These are phyloP conservation scores for Chrysotoxum bicinctum DNA, from an alignment of 2,888 invertebrate genomes.

Conservation along the genomic window DNA sequence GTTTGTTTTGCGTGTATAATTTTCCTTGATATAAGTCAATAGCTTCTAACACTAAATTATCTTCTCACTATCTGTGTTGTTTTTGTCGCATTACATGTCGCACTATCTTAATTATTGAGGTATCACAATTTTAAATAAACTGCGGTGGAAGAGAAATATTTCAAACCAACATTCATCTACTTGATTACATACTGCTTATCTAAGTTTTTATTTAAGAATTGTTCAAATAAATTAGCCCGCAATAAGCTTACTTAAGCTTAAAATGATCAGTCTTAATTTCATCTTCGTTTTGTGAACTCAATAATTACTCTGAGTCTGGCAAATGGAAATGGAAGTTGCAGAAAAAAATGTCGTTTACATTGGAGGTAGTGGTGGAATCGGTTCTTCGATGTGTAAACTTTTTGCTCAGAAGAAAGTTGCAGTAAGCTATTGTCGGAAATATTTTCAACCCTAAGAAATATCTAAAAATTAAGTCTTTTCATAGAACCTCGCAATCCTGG, in stretches of 20 bases:
- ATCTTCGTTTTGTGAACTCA: constrained; percentile 16
- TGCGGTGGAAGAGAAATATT: background rate
- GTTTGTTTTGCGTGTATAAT: too few relatives aligned
- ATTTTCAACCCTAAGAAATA: background rate
- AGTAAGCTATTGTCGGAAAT: constrained; percentile 52
- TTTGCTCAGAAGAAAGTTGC: constrained; percentile 77
- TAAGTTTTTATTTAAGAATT: background rate
- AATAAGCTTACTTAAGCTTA: background rate
- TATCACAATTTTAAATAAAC: background rate
- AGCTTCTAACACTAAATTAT: too few relatives aligned
- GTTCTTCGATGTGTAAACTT: constrained; percentile 76
- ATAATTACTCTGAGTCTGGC: background rate
- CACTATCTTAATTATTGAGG: background rate
- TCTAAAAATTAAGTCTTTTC: background rate
- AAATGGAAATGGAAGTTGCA: constrained; percentile 74
- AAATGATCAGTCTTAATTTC: constrained; percentile 12
- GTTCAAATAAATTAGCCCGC: background rate
- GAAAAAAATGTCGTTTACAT: constrained; percentile 78
- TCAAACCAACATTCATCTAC: background rate
- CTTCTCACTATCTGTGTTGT: too few relatives aligned
- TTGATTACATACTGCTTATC: background rate
- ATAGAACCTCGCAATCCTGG: constrained; percentile 78
- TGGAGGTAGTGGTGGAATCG: constrained; percentile 78
- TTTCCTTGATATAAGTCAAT: too few relatives aligned
- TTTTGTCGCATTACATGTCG: background rate